A percentile compares a stretch with the other conserved stretches of the same genome.
phyloP scores from a whole-genome alignment of 2,888 invertebrate species.

The Drosophila subquinaria region DNA sequence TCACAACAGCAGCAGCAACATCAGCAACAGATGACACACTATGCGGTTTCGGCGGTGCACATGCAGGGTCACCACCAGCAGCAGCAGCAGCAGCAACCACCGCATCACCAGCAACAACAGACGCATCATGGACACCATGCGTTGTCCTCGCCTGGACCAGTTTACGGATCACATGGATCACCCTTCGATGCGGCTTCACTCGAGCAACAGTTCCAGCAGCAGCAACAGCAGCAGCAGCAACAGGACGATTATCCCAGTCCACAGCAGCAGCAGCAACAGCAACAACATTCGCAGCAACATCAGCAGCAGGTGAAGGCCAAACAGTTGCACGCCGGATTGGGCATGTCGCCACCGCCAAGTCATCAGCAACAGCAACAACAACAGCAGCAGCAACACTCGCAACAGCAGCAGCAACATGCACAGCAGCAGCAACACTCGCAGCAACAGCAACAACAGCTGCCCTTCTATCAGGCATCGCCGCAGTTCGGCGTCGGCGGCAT shows the following conservation, averaged over 20 bases:
- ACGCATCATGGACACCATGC: slow-evolving; percentile 80
- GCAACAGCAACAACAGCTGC: slow-evolving; percentile 85
- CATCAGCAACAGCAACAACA: slow-evolving; percentile 88
- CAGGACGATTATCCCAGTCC: slow-evolving; percentile 74
- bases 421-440: slow-evolving; percentile 79
- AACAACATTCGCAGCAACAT: slow-evolving; percentile 61
- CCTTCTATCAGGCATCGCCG: slow-evolving; percentile 88
- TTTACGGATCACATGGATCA: slow-evolving; percentile 82
- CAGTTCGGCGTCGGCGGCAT: slow-evolving; percentile 92
- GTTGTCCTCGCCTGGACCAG: slow-evolving; percentile 84
- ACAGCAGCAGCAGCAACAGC: slow-evolving; percentile 65
- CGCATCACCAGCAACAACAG: slow-evolving; percentile 51
- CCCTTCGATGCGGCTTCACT: slow-evolving; percentile 85
- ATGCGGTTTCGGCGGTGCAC: slow-evolving; percentile 83
- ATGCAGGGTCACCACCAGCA: slow-evolving; percentile 83
- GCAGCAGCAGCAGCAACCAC: slow-evolving; percentile 69
- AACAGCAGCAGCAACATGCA: slow-evolving; percentile 85
- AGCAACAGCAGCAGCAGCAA: slow-evolving; percentile 72
- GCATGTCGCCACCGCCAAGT: slow-evolving; percentile 86
- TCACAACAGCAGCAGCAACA: slow-evolving; percentile 79
- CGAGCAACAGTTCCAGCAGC: slow-evolving; percentile 85
- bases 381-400: slow-evolving; percentile 72
- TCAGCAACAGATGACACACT: slow-evolving; percentile 81
- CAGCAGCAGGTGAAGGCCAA: slow-evolving; percentile 85
- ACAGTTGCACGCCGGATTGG: slow-evolving; percentile 84